These are phyloP conservation scores for Bos javanicus DNA, from an alignment of 2,113 vertebrate genomes.

Conservation along the genomic window DNA sequence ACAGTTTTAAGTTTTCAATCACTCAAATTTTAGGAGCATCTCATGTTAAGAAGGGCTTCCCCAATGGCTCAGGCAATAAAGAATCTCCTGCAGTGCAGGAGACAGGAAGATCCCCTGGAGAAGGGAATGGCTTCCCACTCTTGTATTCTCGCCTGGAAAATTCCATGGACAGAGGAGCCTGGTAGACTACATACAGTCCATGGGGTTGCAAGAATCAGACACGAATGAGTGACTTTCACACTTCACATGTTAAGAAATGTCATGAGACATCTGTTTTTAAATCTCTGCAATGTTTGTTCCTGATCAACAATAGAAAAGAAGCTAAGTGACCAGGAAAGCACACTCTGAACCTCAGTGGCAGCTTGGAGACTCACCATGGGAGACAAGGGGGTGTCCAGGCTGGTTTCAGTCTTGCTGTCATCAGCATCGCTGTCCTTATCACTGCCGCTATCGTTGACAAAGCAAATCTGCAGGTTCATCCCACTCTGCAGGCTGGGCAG, in stretches of 20 bases:
- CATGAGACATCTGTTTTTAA: neutral
- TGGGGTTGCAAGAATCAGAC: neutral
- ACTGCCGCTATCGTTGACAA: constrained; percentile 97
- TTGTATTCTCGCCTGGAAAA: neutral
- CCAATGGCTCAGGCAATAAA: neutral
- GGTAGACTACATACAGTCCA: neutral
- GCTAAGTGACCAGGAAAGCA: neutral
- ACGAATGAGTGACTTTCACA: neutral
- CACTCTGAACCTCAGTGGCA: rapidly evolving
- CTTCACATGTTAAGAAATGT: neutral
- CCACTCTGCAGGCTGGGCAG: constrained; percentile 92
- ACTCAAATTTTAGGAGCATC: neutral
- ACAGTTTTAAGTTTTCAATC: neutral
- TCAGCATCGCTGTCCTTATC: constrained; percentile 99
- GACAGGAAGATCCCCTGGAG: neutral
- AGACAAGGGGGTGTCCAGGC: constrained; percentile 95
- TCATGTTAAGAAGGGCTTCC: neutral
- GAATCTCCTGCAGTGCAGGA: neutral
- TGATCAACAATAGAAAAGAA: neutral
- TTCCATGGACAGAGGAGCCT: neutral
- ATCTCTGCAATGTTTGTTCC: neutral
- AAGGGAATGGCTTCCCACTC: neutral
- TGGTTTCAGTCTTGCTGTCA: constrained; percentile 98
- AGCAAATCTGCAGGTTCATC: constrained; percentile 99
- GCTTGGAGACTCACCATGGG: constrained; percentile 88